A percentile compares a stretch with the other conserved stretches of the same genome.
phyloP scores from a whole-genome alignment of 2,113 vertebrate species.

The Sturnus vulgaris region DNA sequence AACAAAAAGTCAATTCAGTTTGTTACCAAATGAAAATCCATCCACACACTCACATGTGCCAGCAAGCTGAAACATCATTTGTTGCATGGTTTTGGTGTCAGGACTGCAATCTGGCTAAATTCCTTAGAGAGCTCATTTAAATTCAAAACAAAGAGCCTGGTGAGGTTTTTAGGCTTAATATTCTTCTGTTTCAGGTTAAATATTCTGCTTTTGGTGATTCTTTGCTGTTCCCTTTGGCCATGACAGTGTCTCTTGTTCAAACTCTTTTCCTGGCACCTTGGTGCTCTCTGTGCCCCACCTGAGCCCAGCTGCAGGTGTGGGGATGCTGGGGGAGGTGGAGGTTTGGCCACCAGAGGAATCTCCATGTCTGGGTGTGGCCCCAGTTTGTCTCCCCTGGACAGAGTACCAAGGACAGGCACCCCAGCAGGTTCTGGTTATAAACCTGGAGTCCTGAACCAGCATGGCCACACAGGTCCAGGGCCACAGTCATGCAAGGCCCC shows the following conservation, averaged over 20 bases:
- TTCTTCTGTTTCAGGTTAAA: neutral
- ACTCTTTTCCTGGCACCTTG: neutral
- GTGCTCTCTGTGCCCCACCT: neutral
- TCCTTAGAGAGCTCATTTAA: neutral
- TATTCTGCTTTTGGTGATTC: neutral
- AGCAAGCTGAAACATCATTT: neutral
- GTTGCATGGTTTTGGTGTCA: neutral
- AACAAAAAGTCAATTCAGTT: neutral
- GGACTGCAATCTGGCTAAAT: neutral
- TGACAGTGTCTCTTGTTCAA: neutral
- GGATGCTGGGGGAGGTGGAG: no score
- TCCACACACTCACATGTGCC: neutral
- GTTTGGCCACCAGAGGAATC: neutral
- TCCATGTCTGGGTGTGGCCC: neutral
- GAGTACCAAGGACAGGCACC: neutral
- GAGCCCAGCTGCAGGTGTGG: neutral
- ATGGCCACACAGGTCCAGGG: fast-evolving
- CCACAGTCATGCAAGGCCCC: neutral
- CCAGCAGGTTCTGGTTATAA: fast-evolving
- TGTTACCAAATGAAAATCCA: neutral
- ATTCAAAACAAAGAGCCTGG: neutral
- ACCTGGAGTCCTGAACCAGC: fast-evolving
- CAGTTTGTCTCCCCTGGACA: fast-evolving
- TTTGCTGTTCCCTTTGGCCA: neutral
- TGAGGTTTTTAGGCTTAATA: neutral